Evolutionary conservation across 2,797 vertebrate species (phyloP).

Genomic region (Syngnathus acus): DNA sequence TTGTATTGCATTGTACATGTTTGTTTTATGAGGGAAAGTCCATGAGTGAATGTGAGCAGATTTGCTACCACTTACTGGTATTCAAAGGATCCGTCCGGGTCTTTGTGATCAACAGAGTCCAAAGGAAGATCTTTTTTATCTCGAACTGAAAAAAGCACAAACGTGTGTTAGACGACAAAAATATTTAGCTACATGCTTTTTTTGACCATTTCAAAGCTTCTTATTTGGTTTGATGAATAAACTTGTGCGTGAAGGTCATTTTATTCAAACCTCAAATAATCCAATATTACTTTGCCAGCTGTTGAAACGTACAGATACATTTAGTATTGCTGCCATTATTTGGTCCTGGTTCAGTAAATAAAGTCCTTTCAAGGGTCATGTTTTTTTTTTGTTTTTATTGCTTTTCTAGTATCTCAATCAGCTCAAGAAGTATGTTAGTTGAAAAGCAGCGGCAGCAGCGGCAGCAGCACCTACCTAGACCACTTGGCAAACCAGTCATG

Average conservation of each 20-base stretch:
- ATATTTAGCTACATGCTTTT: background rate
- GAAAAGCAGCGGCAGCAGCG: background rate
- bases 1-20: background rate
- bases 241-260: background rate
- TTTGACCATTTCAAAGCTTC: background rate
- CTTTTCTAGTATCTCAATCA: background rate
- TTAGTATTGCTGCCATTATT: background rate
- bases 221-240: background rate
- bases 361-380: conserved; percentile 3
- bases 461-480: conserved; percentile 50
- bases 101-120: conserved; percentile 87
- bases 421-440: conserved; percentile 22
- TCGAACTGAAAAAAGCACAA: conserved; percentile 67
- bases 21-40: background rate
- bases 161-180: background rate
- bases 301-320: background rate
- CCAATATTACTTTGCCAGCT: background rate
- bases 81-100: conserved; percentile 92
- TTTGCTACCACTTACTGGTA: conserved; percentile 79
- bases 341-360: background rate
- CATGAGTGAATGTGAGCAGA: background rate
- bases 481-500: conserved; percentile 34
- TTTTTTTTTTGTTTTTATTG: background rate
- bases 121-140: conserved; percentile 93
- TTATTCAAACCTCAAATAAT: background rate